Percentiles rank a stretch among this genome's conserved stretches.
Evolutionary conservation across 1,140 invertebrate species (phyloP).

Genomic region (Limonius californicus): DNA sequence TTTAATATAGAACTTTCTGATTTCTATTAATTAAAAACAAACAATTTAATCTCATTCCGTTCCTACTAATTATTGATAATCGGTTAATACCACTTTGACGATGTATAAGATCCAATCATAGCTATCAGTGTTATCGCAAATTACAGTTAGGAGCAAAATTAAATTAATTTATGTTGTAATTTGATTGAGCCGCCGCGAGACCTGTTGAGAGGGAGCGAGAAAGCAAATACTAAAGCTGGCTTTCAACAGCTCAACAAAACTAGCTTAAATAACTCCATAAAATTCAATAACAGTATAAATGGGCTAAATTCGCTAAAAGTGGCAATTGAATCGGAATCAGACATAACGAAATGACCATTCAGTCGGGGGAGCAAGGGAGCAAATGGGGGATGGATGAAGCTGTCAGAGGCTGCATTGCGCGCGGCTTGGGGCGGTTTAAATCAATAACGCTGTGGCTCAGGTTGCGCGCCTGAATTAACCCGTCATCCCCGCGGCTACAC

Average conservation of each 20-base stretch:
- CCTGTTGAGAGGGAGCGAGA: too few species aligned
- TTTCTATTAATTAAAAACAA: too few species aligned
- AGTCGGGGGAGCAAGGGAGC: conserved; percentile 16
- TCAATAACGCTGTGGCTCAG: conserved; percentile 32
- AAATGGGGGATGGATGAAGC: conserved; percentile 26
- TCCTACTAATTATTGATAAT: too few species aligned
- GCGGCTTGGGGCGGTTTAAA: conserved; percentile 33
- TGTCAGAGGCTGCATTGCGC: conserved; percentile 32
- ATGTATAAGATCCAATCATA: too few species aligned
- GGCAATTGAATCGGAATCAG: conserved; percentile 32
- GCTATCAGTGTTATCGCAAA: too few species aligned
- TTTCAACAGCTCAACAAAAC: neutral
- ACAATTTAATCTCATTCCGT: too few species aligned
- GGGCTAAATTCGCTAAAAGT: conserved; percentile 29
- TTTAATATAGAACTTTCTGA: too few species aligned
- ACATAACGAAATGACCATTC: conserved; percentile 36
- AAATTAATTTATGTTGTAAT: too few species aligned
- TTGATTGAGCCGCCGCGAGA: too few species aligned
- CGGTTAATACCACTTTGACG: too few species aligned
- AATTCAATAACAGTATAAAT: conserved; percentile 20
- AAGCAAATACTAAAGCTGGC: too few species aligned
- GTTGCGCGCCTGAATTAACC: conserved; percentile 34
- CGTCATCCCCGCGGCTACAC: conserved; percentile 19
- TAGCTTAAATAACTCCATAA: neutral
- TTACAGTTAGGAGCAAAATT: too few species aligned